Conservation (phyloP, 2,797 vertebrate species). For the Chaetodon trifasciatus region DNA sequence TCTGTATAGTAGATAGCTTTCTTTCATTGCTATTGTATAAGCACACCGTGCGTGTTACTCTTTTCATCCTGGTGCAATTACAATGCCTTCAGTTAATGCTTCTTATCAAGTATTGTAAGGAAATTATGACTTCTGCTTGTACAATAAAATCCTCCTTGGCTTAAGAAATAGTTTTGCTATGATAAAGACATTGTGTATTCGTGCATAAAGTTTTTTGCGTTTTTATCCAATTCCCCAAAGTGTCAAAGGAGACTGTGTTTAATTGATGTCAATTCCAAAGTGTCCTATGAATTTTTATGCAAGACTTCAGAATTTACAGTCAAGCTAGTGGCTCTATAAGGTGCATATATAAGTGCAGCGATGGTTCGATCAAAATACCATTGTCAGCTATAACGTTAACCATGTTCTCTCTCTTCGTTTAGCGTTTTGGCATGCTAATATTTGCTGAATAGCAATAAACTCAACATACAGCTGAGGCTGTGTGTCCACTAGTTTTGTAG, state of each 20-base stretch:
- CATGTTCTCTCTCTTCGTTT: neutral
- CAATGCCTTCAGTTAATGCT: slow-evolving; percentile 63
- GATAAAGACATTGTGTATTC: neutral
- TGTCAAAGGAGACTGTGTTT: neutral
- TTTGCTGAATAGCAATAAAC: neutral
- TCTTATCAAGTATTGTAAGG: slow-evolving; percentile 66
- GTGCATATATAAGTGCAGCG: no score
- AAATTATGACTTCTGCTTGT: slow-evolving; percentile 67
- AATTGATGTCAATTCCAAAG: neutral
- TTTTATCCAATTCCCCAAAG: neutral
- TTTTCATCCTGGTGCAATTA: slow-evolving; percentile 58
- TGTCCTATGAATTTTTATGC: neutral
- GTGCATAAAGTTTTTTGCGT: neutral
- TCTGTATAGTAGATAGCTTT: slow-evolving; percentile 28
- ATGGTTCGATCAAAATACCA: neutral
- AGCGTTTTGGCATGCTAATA: neutral
- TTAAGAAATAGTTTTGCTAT: slow-evolving; percentile 44
- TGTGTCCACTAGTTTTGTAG: neutral
- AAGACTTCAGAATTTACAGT: neutral
- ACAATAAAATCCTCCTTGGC: slow-evolving; percentile 79
- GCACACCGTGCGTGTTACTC: slow-evolving; percentile 49
- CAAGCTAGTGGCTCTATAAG: neutral
- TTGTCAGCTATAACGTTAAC: neutral
- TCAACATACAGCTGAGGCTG: neutral
- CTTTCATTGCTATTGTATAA: slow-evolving; percentile 53